phyloP scores from a whole-genome alignment of 2,797 vertebrate genomes.

The Erithacus rubecula region DNA sequence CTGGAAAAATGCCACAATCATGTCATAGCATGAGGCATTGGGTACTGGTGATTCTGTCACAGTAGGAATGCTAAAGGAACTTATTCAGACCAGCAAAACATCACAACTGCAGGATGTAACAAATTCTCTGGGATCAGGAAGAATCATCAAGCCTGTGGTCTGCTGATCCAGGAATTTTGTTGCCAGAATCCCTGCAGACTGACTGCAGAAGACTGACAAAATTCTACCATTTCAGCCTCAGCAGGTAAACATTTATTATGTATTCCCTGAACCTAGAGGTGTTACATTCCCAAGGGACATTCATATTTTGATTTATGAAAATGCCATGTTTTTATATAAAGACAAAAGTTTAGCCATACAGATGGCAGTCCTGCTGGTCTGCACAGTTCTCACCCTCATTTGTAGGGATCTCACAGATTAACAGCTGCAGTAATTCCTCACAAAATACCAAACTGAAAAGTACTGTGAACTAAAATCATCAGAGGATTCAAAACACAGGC shows the following conservation, averaged over 20 bases:
- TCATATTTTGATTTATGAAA: not conserved
- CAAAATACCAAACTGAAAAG: not conserved
- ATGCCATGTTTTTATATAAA: not conserved
- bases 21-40: not conserved
- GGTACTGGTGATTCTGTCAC: too few species aligned
- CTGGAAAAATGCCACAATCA: rapidly evolving
- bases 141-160: not conserved
- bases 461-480: not conserved
- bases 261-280: not conserved
- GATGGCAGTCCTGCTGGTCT: not conserved
- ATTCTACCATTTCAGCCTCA: not conserved
- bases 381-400: not conserved
- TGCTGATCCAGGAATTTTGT: not conserved
- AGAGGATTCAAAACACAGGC: not conserved
- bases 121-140: not conserved
- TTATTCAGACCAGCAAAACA: not conserved
- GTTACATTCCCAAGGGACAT: not conserved
- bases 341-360: not conserved
- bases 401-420: not conserved
- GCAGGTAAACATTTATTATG: not conserved
- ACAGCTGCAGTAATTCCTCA: not conserved
- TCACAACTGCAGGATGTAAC: not conserved
- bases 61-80: not conserved
- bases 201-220: not conserved
- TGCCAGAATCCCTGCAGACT: not conserved